phyloP scores from a whole-genome alignment of 2,888 invertebrate genomes.

The Drosophila parthenogenetica region DNA sequence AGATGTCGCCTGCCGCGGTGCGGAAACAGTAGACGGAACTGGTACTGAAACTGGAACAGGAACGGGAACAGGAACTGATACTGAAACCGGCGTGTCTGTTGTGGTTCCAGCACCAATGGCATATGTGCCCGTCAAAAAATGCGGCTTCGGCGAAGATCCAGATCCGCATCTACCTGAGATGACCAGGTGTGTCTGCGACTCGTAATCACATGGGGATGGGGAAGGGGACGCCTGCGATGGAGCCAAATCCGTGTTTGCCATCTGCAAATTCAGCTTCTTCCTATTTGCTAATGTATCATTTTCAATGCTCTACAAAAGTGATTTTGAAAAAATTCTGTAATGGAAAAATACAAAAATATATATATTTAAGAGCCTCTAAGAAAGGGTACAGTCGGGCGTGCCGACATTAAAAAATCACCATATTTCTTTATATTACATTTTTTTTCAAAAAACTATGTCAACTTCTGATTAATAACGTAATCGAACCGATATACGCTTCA shows the following conservation, averaged over 20 bases:
- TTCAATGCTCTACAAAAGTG: too few species aligned
- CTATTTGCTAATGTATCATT: too few species aligned
- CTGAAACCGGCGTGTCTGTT: neutral
- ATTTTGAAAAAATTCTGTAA: conserved; percentile 1
- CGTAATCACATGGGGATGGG: conserved; percentile 6
- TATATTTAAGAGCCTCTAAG: too few species aligned
- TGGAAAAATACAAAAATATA: neutral
- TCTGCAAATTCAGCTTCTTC: conserved; percentile 14
- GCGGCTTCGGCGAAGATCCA: conserved; percentile 20
- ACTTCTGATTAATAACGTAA: too few species aligned
- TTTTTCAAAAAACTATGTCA: too few species aligned
- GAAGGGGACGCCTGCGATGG: conserved; percentile 27
- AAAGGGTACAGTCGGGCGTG: too few species aligned
- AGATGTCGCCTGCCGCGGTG: neutral
- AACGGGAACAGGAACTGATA: neutral
- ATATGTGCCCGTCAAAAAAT: conserved; percentile 35
- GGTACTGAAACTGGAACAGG: neutral
- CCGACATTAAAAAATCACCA: too few species aligned
- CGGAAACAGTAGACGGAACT: neutral
- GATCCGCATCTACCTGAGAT: conserved; percentile 4
- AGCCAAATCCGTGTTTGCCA: conserved; percentile 57
- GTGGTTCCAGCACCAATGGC: neutral
- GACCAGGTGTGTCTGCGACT: conserved; percentile 16
- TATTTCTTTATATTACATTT: too few species aligned
- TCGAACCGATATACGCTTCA: too few species aligned